A percentile compares a stretch with the other conserved stretches of the same genome.
phyloP scores from a whole-genome alignment of 2,888 invertebrate species.

The Nomada lathburiana region DNA sequence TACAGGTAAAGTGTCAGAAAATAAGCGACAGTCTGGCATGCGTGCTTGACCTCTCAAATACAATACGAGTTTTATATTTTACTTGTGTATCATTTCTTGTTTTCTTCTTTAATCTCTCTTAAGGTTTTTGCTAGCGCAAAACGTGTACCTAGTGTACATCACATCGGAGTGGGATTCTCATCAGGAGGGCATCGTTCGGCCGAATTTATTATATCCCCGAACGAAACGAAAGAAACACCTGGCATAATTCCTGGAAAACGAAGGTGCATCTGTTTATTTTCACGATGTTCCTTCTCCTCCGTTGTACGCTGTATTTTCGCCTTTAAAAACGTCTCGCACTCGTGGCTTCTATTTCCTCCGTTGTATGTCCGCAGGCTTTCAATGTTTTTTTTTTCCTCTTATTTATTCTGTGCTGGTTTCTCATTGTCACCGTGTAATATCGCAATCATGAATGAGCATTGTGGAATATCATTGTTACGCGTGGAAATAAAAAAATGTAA shows the following conservation, averaged over 20 bases:
- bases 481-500: too few species aligned
- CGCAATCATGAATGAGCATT: conserved; percentile 16
- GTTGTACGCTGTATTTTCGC: too few species aligned
- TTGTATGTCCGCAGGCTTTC: too few species aligned
- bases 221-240: conserved; percentile 10
- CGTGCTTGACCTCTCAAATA: conserved; percentile 62
- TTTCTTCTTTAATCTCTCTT: conserved; percentile 39
- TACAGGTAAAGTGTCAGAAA: conserved; percentile 80
- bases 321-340: background rate
- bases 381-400: background rate
- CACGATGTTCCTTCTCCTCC: background rate
- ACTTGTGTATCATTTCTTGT: conserved; percentile 23
- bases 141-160: conserved; percentile 67
- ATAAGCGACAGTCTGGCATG: conserved; percentile 80
- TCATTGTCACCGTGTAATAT: conserved; percentile 23
- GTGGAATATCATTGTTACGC: too few species aligned
- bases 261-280: conserved; percentile 12
- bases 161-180: conserved; percentile 69
- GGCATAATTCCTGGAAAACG: conserved; percentile 43
- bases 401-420: background rate
- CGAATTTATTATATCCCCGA: conserved; percentile 9
- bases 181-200: conserved; percentile 74
- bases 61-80: conserved; percentile 34
- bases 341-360: background rate
- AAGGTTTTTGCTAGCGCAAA: conserved; percentile 24